A percentile compares a stretch with the other conserved stretches of the same genome.
Conservation (phyloP, 2,113 vertebrate genomes). For the Neotragus moschatus region DNA sequence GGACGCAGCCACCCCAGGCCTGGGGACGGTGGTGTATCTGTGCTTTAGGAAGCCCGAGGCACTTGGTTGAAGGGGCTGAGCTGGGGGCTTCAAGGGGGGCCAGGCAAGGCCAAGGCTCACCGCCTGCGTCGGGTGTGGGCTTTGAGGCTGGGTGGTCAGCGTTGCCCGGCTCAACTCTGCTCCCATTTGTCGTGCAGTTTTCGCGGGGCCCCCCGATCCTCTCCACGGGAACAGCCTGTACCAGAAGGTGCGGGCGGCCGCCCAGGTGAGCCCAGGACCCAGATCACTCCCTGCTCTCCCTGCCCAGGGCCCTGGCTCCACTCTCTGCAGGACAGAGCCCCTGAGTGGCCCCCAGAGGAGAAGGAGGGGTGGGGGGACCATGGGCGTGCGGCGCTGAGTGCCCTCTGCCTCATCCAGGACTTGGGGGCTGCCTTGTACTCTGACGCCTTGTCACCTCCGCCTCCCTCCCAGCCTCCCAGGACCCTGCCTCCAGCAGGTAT, state of each 20-base stretch:
- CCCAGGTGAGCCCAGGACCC: slow-evolving; percentile 83
- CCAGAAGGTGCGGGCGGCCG: slow-evolving; percentile 89
- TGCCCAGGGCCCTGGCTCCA: rapidly evolving
- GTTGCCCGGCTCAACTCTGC: background rate
- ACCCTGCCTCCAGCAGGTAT: slow-evolving; percentile 69
- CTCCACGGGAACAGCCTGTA: slow-evolving; percentile 91
- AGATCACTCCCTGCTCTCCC: background rate
- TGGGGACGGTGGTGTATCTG: rapidly evolving
- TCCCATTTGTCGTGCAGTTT: slow-evolving; percentile 75
- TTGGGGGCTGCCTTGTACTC: slow-evolving; percentile 89
- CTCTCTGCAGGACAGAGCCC: rapidly evolving
- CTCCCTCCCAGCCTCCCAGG: slow-evolving; percentile 25
- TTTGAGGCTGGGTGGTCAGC: background rate
- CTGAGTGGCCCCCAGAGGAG: rapidly evolving
- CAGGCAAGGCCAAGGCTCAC: background rate
- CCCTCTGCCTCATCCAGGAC: slow-evolving; percentile 77
- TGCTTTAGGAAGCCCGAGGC: background rate
- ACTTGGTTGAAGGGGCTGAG: background rate
- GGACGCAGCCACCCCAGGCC: rapidly evolving
- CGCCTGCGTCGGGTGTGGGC: background rate
- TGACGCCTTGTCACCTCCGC: slow-evolving; percentile 75
- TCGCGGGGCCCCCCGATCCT: slow-evolving; percentile 91
- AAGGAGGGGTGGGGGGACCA: rapidly evolving
- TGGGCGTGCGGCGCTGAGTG: rapidly evolving
- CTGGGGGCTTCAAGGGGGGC: background rate